Percentiles rank a stretch among this genome's conserved stretches.
phyloP scores from a whole-genome alignment of 2,797 vertebrate genomes.

The Microctenopoma steveboyesi region DNA sequence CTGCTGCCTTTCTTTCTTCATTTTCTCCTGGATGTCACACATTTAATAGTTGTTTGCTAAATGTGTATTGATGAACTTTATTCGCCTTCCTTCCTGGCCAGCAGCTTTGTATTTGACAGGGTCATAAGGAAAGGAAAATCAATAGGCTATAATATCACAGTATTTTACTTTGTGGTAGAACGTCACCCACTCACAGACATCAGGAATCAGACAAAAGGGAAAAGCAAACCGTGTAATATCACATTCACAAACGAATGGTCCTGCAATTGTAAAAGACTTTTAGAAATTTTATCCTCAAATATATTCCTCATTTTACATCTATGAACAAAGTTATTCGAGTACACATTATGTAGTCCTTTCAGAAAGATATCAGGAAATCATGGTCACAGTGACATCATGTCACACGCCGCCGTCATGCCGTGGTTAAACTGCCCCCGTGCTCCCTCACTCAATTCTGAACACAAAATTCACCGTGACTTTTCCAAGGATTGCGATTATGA shows the following conservation, averaged over 20 bases:
- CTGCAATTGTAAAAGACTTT: constrained; percentile 13
- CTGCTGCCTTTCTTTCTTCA: neutral
- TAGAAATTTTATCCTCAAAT: constrained; percentile 17
- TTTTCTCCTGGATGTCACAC: constrained; percentile 14
- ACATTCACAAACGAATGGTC: neutral
- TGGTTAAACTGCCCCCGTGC: neutral
- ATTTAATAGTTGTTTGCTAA: constrained; percentile 44
- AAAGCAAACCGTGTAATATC: neutral
- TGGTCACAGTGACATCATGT: neutral
- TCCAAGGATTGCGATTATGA: neutral
- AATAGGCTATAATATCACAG: constrained; percentile 26
- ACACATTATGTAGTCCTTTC: neutral
- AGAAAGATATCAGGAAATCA: constrained; percentile 1
- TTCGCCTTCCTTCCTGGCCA: constrained; percentile 31
- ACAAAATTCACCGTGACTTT: neutral
- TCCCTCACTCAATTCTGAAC: neutral
- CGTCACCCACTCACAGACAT: constrained; percentile 24
- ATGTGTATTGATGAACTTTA: constrained; percentile 55
- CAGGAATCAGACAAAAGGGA: constrained; percentile 32
- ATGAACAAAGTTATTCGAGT: constrained; percentile 4
- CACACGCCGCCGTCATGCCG: neutral
- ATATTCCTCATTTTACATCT: constrained; percentile 25
- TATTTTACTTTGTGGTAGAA: neutral
- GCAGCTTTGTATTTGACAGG: constrained; percentile 24
- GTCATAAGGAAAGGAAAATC: constrained; percentile 53